Evolutionary conservation across 1,140 invertebrate genomes (phyloP).

Genomic region (Hypsibius dujardini): DNA sequence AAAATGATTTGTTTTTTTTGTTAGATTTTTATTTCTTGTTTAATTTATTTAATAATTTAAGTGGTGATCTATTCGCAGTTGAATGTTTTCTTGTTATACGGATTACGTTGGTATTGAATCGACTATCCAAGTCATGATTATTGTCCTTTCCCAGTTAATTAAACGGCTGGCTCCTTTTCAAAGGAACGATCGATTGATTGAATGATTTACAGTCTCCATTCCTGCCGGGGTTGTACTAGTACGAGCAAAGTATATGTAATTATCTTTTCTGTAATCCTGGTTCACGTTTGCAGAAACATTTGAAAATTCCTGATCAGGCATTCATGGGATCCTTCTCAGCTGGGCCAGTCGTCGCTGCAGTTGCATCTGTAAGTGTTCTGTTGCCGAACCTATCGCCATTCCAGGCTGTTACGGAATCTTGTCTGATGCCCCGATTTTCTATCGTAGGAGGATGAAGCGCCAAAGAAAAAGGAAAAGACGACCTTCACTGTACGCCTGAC

Average conservation of each 20-base stretch:
- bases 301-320: conserved; percentile 77
- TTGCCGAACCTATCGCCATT: not conserved
- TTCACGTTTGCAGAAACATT: conserved; percentile 53
- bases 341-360: conserved; percentile 21
- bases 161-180: too few species aligned
- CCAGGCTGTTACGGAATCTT: too few species aligned
- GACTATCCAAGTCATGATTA: too few species aligned
- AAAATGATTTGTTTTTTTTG: too few species aligned
- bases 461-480: conserved; percentile 40
- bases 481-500: conserved; percentile 62
- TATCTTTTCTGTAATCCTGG: too few species aligned
- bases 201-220: conserved; percentile 3
- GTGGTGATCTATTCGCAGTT: too few species aligned
- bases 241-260: not conserved
- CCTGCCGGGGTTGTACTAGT: not conserved
- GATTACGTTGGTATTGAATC: too few species aligned
- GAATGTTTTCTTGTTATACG: too few species aligned
- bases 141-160: too few species aligned
- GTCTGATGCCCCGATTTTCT: not conserved
- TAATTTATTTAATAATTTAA: too few species aligned
- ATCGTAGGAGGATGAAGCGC: conserved; percentile 37
- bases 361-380: conserved; percentile 14
- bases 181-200: not conserved
- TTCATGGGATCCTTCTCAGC: conserved; percentile 57
- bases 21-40: too few species aligned